Evolutionary conservation across 2,888 invertebrate species (phyloP).

Genomic region (Rhingia rostrata): DNA sequence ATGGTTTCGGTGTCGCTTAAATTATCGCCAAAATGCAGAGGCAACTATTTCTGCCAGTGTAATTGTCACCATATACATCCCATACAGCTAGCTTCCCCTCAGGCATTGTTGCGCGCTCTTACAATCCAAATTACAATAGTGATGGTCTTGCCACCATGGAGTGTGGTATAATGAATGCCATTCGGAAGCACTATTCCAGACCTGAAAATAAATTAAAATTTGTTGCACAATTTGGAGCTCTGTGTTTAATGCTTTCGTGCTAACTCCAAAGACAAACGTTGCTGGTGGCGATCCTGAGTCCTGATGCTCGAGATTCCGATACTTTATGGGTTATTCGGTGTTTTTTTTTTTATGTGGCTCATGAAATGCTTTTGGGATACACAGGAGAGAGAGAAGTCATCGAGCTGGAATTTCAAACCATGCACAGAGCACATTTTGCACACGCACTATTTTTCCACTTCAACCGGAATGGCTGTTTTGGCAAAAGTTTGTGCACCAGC

Average conservation of each 20-base stretch:
- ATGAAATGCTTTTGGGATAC: not conserved
- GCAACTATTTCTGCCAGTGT: conserved; percentile 58
- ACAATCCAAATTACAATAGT: conserved; percentile 45
- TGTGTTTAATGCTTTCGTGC: conserved; percentile 1
- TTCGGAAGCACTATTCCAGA: conserved; percentile 46
- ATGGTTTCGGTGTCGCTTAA: conserved; percentile 63
- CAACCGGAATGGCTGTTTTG: conserved; percentile 53
- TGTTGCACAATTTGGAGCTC: conserved; percentile 36
- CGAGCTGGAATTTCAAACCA: conserved; percentile 43
- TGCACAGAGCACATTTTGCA: conserved; percentile 59
- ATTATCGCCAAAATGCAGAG: conserved; percentile 70
- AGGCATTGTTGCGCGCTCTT: conserved; percentile 17
- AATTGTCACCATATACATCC: conserved; percentile 53
- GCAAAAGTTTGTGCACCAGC: conserved; percentile 16
- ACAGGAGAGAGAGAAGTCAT: conserved; percentile 7
- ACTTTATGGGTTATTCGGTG: not conserved
- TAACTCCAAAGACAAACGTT: conserved; percentile 27
- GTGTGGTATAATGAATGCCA: conserved; percentile 61
- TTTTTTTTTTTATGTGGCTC: not conserved
- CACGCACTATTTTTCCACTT: conserved; percentile 65
- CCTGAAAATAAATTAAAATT: conserved; percentile 62
- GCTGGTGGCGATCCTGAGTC: not conserved
- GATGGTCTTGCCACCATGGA: conserved; percentile 7
- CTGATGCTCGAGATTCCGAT: conserved; percentile 33
- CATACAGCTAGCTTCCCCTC: not conserved